Conservation (phyloP, 2,797 vertebrate species). For the Vireo griseus region DNA sequence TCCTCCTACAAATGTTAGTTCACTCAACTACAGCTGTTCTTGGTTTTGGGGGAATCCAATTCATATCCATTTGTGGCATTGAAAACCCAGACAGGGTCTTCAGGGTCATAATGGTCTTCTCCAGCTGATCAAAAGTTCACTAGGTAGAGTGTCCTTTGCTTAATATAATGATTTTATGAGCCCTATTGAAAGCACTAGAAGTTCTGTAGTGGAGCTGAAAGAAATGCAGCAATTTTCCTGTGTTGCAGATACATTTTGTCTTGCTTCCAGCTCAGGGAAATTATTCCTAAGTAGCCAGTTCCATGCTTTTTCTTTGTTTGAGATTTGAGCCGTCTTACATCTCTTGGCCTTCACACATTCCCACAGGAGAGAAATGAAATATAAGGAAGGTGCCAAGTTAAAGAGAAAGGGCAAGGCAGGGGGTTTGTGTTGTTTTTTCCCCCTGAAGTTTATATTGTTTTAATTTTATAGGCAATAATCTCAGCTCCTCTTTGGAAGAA, state of each 20-base stretch:
- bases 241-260: background rate
- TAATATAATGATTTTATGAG: background rate
- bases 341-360: background rate
- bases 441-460: background rate
- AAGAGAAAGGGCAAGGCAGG: background rate
- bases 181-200: background rate
- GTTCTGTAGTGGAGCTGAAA: background rate
- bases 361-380: background rate
- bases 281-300: background rate
- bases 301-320: background rate
- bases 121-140: background rate
- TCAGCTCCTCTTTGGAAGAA: background rate
- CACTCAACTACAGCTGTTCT: background rate
- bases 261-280: background rate
- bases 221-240: background rate
- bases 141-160: background rate
- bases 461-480: background rate
- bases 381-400: background rate
- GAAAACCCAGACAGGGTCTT: background rate
- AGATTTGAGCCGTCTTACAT: background rate
- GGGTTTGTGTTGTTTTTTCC: background rate
- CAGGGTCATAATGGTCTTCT: background rate
- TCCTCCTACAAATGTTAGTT: constrained; percentile 3
- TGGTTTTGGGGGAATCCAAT: background rate
- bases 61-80: background rate